These are phyloP conservation scores for Aplodontia rufa DNA, from an alignment of 2,113 vertebrate species.

Conservation along the genomic window DNA sequence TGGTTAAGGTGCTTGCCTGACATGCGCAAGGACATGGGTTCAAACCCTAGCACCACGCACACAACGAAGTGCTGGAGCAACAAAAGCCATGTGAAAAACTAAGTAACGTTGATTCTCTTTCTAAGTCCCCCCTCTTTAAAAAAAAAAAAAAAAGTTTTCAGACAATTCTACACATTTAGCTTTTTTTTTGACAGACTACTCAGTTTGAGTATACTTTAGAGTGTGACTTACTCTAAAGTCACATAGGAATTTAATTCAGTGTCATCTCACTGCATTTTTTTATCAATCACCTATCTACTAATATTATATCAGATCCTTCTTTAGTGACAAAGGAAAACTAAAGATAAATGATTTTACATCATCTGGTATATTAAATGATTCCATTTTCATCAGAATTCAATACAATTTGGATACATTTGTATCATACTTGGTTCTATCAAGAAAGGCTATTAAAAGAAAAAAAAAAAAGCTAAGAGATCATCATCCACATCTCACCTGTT, in stretches of 20 bases:
- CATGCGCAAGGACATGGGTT: no score
- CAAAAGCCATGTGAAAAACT: no score
- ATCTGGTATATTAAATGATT: background rate
- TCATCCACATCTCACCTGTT: background rate
- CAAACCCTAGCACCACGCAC: no score
- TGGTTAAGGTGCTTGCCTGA: no score
- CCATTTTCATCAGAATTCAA: slow-evolving; percentile 39
- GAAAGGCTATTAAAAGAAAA: no score
- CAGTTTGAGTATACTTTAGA: background rate
- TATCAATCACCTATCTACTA: background rate
- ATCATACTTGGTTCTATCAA: background rate
- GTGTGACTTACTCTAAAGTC: no score
- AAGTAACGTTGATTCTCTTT: no score
- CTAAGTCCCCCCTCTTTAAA: no score
- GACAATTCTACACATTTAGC: background rate
- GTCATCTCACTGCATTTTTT: background rate
- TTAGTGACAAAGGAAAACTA: slow-evolving; percentile 47
- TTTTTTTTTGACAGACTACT: background rate
- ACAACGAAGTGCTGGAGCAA: no score
- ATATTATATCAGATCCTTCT: slow-evolving; percentile 38
- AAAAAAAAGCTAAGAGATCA: background rate
- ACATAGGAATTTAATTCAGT: background rate
- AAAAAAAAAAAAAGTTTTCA: no score
- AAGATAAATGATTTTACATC: background rate
- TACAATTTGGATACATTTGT: background rate